Evolutionary conservation across 2,888 invertebrate species (phyloP).

Genomic region (Rutpela maculata): DNA sequence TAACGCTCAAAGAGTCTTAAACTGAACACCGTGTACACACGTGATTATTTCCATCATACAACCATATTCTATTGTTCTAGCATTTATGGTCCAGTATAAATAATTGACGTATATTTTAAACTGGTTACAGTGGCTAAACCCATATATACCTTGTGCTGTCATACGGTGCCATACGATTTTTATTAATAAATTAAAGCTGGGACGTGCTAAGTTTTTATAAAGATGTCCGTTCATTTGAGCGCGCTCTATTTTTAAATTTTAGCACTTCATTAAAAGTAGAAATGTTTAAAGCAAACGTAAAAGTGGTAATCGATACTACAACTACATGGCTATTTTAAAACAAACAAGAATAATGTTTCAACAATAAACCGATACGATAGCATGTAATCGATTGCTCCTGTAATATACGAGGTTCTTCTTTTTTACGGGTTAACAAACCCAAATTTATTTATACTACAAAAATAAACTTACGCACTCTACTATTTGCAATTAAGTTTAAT

Average conservation of each 20-base stretch:
- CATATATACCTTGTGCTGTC: neutral
- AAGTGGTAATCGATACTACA: conserved; percentile 41
- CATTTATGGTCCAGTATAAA: neutral
- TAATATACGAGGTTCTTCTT: conserved; percentile 32
- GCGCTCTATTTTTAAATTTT: conserved; percentile 34
- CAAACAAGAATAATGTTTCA: conserved; percentile 38
- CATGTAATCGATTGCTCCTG: conserved; percentile 26
- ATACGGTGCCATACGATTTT: neutral
- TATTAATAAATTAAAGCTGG: neutral
- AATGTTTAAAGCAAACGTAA: conserved; percentile 40
- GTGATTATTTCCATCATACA: neutral
- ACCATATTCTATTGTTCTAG: neutral
- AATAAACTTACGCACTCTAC: conserved; percentile 37
- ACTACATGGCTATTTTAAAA: conserved; percentile 39
- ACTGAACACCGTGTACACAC: too few relatives aligned
- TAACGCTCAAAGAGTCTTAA: too few relatives aligned
- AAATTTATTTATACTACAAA: conserved; percentile 48
- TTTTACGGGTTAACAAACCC: conserved; percentile 52
- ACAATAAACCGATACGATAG: conserved; percentile 42
- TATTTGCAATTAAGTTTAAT: conserved; percentile 29
- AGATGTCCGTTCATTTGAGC: neutral
- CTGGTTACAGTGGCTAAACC: neutral
- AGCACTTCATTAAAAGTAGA: conserved; percentile 45
- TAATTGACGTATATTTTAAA: neutral
- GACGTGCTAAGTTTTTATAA: neutral